These are phyloP conservation scores for Theretra japonica DNA, from an alignment of 2,888 invertebrate species.

Conservation along the genomic window DNA sequence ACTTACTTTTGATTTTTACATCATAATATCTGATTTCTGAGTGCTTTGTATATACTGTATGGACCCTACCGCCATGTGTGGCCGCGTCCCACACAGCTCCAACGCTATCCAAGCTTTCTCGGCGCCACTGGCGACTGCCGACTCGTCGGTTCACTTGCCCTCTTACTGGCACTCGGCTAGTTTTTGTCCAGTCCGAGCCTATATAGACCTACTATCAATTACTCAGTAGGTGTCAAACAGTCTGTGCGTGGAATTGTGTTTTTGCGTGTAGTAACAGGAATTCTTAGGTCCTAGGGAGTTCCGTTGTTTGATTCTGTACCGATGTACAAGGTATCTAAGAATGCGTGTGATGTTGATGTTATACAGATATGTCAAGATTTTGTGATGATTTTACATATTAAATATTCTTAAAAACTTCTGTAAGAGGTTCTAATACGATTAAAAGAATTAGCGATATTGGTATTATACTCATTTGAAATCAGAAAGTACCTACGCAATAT, in stretches of 20 bases:
- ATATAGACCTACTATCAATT: constrained; percentile 4
- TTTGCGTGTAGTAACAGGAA: background rate
- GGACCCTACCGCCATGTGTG: constrained; percentile 1
- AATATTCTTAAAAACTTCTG: too few relatives aligned
- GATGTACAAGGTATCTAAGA: background rate
- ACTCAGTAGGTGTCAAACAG: background rate
- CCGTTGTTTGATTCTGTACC: background rate
- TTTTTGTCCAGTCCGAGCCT: background rate
- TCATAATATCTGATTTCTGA: too few relatives aligned
- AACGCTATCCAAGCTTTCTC: constrained; percentile 13
- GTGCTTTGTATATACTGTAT: background rate
- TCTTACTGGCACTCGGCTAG: constrained; percentile 26
- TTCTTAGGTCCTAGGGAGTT: background rate
- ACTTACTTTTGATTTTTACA: too few relatives aligned
- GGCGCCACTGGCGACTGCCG: constrained; percentile 13
- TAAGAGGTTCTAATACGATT: too few relatives aligned
- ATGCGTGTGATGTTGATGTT: background rate
- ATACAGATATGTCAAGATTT: too few relatives aligned
- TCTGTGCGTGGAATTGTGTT: background rate
- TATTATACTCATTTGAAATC: too few relatives aligned
- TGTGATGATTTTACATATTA: too few relatives aligned
- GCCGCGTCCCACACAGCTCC: constrained; percentile 14
- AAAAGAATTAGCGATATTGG: too few relatives aligned
- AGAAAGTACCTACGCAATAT: too few relatives aligned
- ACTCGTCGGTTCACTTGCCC: constrained; percentile 29